Percentiles rank a stretch among this genome's conserved stretches.
Conservation (phyloP, 37 sponge, comb jelly and placozoan species). For the Amphimedon queenslandica region DNA sequence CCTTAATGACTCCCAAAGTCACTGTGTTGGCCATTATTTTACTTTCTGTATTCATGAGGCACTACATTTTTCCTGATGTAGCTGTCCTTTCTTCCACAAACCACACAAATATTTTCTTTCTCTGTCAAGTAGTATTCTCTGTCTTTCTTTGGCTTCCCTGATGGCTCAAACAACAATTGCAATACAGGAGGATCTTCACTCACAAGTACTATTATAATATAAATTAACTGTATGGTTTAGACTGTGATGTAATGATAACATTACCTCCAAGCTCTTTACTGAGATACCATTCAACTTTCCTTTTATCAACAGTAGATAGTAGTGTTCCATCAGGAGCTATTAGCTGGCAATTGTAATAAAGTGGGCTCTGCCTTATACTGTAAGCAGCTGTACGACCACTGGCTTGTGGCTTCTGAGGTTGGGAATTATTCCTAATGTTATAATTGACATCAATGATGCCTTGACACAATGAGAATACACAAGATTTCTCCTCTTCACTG, state of each 20-base stretch:
- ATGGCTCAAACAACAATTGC: conserved; percentile 76
- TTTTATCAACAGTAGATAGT: conserved; percentile 64
- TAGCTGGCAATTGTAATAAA: conserved; percentile 79
- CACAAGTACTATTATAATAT: conserved; percentile 38
- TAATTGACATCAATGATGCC: conserved; percentile 39
- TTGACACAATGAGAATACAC: conserved; percentile 31
- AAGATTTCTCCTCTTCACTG: background rate
- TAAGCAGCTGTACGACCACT: conserved; percentile 21
- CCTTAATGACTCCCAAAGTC: background rate
- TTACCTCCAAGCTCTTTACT: conserved; percentile 60
- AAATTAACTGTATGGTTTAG: too few relatives aligned
- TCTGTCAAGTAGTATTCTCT: conserved; percentile 66
- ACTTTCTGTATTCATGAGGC: conserved; percentile 85
- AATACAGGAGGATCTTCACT: conserved; percentile 53
- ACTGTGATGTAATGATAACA: background rate
- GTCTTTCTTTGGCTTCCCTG: conserved; percentile 62
- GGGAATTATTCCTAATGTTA: background rate
- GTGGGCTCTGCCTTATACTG: conserved; percentile 37
- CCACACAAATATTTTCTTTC: conserved; percentile 82
- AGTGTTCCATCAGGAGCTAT: conserved; percentile 77
- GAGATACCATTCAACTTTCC: conserved; percentile 80
- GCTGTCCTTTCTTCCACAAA: conserved; percentile 58
- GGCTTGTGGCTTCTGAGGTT: background rate
- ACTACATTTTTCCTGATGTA: conserved; percentile 80
- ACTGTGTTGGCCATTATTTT: background rate